Conservation (phyloP, 2,113 vertebrate species). For the Addax nasomaculatus region DNA sequence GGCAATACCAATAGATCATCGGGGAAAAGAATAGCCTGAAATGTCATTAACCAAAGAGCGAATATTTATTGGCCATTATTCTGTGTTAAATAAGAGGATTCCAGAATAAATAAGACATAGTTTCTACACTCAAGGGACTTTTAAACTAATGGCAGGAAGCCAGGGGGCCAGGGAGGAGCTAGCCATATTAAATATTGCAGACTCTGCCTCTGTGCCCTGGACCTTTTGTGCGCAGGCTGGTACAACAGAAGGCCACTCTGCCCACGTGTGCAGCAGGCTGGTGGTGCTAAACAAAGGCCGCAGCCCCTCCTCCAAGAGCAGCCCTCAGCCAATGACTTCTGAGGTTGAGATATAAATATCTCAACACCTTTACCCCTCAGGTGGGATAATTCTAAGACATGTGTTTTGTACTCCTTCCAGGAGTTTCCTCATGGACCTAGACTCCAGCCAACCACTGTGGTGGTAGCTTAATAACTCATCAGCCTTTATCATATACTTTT, state of each 20-base stretch:
- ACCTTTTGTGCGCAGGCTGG: background rate
- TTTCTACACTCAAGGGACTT: background rate
- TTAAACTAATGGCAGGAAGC: background rate
- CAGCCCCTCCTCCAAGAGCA: background rate
- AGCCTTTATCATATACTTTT: background rate
- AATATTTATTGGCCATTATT: background rate
- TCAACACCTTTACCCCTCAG: background rate
- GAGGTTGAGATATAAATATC: background rate
- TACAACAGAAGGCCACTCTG: background rate
- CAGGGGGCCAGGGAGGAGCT: background rate
- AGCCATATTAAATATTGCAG: background rate
- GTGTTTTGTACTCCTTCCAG: background rate
- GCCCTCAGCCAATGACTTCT: background rate
- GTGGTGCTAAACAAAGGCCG: background rate
- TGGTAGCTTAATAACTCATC: background rate
- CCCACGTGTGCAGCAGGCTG: background rate
- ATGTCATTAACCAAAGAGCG: slow-evolving; percentile 31
- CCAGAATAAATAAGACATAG: background rate
- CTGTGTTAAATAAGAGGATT: background rate
- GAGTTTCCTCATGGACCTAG: background rate
- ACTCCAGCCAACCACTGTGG: background rate
- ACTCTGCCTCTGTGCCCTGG: background rate
- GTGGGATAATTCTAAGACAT: background rate
- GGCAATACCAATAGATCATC: background rate
- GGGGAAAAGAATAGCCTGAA: background rate